Evolutionary conservation across 2,888 invertebrate genomes (phyloP), one percentile per base, ranked within the genome.

Genomic region (Drosophila merina): DNA sequence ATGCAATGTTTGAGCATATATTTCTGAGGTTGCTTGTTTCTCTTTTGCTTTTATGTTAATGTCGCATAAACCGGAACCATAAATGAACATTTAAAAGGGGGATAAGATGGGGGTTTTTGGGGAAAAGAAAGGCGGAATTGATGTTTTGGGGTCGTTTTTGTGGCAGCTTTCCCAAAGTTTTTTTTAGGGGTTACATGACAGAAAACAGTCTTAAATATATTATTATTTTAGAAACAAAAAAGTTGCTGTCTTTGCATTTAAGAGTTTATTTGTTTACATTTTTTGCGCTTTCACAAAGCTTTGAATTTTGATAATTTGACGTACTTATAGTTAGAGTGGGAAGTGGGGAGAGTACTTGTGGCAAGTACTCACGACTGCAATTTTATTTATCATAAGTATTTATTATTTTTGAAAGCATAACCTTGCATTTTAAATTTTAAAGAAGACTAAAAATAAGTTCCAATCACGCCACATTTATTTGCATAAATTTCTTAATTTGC

Each of bases 61-160:
- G 62, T 50, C 50, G 48, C 74, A 72, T 58, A 76, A 83, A 68
- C 84, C 83, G 83, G 86, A 83, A 83, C 75, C 68, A 57, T 76
- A 70, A 54, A 64, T 70, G 40, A 44, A 58, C 70, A 77, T 62
- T 20, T 47, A 31, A 25, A 7, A 9, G 56, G 38, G 12, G 52
- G 26, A 20, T 63, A 36, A 45, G 38, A 42, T 26, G 33, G 54
- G 52, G 44, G n/a, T 6, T 36, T 40, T 4, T 9, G 40, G 38
- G 40, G 60, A 40, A 60, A 73, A 68, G 79, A 79, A 81, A 81
- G 76, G 71, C 77, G 77, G 84, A 81, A 81, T 71, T 60, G 57
- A 26, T 59, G 57, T 42, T 48, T 30, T 36, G 38, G 30, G 38
- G 57, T 49, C 31, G 42, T 45, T 38, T 42, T 57, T 63, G 57